These are phyloP conservation scores for Drosophila yooni DNA, from an alignment of 2,888 invertebrate species.

Conservation along the genomic window DNA sequence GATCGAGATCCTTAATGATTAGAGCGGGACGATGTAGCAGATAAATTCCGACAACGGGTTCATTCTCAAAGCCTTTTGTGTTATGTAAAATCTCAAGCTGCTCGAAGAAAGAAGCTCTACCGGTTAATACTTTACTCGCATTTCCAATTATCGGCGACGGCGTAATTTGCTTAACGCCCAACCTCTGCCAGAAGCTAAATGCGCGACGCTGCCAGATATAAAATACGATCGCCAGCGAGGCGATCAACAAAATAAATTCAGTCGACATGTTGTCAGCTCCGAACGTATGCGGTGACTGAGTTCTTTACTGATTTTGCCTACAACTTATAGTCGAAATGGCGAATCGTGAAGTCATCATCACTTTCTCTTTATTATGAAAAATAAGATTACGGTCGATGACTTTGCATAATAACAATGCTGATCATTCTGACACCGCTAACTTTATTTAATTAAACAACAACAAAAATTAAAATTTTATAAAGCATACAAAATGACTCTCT, in stretches of 20 bases:
- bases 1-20: constrained; percentile 83
- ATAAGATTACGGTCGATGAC: not conserved
- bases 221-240: constrained; percentile 38
- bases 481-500: no score
- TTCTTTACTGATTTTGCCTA: fast-evolving
- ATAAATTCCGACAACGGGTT: constrained; percentile 80
- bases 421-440: no score
- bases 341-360: not conserved
- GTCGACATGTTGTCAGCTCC: constrained; percentile 43
- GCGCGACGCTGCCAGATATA: constrained; percentile 66
- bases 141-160: constrained; percentile 84
- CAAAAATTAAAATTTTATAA: no score
- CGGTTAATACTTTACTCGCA: constrained; percentile 72
- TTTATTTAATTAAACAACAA: no score
- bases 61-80: constrained; percentile 58
- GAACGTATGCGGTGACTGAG: constrained; percentile 28
- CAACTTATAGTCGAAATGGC: constrained; percentile 1
- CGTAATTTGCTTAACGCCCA: constrained; percentile 78
- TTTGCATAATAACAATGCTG: not conserved
- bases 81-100: constrained; percentile 73
- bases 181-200: constrained; percentile 74
- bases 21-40: constrained; percentile 84
- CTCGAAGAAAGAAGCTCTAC: constrained; percentile 66
- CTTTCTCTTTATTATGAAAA: not conserved
- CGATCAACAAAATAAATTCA: constrained; percentile 40